Evolutionary conservation across 2,113 vertebrate genomes (phyloP), one percentile per base, ranked within the genome.

Genomic region (Geococcyx californianus): DNA sequence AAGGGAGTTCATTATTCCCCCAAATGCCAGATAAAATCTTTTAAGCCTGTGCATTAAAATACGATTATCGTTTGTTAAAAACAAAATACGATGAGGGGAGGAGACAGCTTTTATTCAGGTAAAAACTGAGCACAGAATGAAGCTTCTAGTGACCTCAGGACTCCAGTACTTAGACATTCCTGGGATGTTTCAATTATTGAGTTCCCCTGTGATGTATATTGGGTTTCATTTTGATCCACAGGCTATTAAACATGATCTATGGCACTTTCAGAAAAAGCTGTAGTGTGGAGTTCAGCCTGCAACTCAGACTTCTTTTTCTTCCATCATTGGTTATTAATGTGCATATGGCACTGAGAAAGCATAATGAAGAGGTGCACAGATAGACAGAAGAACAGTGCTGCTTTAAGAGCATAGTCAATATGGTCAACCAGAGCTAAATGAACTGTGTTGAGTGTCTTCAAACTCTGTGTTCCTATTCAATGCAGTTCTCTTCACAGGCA

Each of bases 171-270:
- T 78, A 75, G 72, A 92, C 79, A 93, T 95, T 96, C 56, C 82
- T 16, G 14, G 90, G 84, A 94, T 75, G 72, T 85, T 94, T 95
- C 92, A 94, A 96, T 96, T 94, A 96, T 64, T 92, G 87, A 96
- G 88, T 72, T 95, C 68, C 67, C 47, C 34, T 81, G 85, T 93
- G 88, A 97, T 80, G 72, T 72, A 94, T 94, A 88, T 63, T 63
- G 73, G 74, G 75, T 84, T 96, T 97, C 93, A 94, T 90, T 62
- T 82, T 93, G 94, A 87, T 82, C 75, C 94, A 93, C 73, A 91
- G 79, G 81, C 85, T 85, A 94, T 89, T 96, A 74, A 95, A 92
- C 82, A 86, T 95, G 90, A 96, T 97, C 88, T 93, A 94, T 86
- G 84, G 92, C 23, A 68, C 83, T 81, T 95, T 87, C 38, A 92